Evolutionary conservation across 2,797 vertebrate genomes (phyloP).

Genomic region (Siniperca undulata): DNA sequence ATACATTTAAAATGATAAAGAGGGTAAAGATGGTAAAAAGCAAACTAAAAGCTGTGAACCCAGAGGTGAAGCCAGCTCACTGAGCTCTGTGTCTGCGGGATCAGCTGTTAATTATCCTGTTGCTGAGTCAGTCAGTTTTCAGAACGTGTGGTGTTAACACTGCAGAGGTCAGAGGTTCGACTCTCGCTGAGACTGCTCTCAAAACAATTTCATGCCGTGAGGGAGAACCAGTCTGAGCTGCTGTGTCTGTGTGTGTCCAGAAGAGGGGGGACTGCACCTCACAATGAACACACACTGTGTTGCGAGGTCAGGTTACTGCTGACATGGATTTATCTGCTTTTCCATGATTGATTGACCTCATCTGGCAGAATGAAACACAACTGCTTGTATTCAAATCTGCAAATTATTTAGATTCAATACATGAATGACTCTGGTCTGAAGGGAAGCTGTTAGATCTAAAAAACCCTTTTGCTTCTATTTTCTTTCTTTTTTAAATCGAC

Average conservation of each 20-base stretch:
- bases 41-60: background rate
- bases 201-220: background rate
- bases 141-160: background rate
- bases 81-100: background rate
- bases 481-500: background rate
- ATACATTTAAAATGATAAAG: background rate
- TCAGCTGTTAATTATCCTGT: background rate
- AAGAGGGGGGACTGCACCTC: constrained; percentile 17
- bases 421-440: background rate
- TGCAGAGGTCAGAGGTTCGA: constrained; percentile 21
- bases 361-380: background rate
- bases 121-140: background rate
- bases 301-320: constrained; percentile 2
- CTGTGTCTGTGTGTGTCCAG: constrained; percentile 29
- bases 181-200: background rate
- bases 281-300: too few relatives aligned
- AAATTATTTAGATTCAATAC: background rate
- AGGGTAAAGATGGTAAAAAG: background rate
- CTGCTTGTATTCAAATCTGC: background rate
- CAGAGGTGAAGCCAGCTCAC: background rate
- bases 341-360: constrained; percentile 28
- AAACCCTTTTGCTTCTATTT: background rate
- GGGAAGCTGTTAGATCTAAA: background rate
- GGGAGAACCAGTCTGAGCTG: background rate
- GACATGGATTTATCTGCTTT: constrained; percentile 44